Conservation (phyloP, 1,140 invertebrate species). For the Eupeodes corollae region DNA sequence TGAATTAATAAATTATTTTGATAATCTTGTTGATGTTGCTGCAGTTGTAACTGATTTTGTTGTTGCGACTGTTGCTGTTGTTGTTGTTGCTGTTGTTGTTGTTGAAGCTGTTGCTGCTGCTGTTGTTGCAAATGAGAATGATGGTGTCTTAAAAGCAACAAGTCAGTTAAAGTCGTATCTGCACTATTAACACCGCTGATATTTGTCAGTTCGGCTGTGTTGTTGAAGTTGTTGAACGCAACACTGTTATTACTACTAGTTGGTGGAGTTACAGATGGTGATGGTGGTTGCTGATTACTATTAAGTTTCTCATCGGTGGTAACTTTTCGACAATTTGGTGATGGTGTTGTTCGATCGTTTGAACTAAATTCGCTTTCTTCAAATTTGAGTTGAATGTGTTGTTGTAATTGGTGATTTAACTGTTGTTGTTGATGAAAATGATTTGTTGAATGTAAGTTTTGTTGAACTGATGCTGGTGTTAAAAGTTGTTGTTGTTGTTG, state of each 20-base stretch:
- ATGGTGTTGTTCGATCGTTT: background rate
- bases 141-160: background rate
- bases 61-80: background rate
- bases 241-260: background rate
- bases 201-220: background rate
- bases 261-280: background rate
- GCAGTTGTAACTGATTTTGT: conserved; percentile 3
- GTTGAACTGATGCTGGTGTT: no score
- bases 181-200: background rate
- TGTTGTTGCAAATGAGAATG: conserved; percentile 10
- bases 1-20: background rate
- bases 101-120: no score
- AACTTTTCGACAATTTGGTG: background rate
- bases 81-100: conserved; percentile 9
- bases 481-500: no score
- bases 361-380: background rate
- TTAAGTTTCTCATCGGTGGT: background rate
- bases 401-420: conserved; percentile 13
- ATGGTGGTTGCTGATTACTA: background rate
- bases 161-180: background rate
- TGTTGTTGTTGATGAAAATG: conserved; percentile 9
- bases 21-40: background rate
- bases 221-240: background rate
- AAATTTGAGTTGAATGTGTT: background rate
- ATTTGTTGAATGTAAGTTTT: background rate